Evolutionary conservation across 2,113 vertebrate species (phyloP).

Genomic region (Mustela nigripes): DNA sequence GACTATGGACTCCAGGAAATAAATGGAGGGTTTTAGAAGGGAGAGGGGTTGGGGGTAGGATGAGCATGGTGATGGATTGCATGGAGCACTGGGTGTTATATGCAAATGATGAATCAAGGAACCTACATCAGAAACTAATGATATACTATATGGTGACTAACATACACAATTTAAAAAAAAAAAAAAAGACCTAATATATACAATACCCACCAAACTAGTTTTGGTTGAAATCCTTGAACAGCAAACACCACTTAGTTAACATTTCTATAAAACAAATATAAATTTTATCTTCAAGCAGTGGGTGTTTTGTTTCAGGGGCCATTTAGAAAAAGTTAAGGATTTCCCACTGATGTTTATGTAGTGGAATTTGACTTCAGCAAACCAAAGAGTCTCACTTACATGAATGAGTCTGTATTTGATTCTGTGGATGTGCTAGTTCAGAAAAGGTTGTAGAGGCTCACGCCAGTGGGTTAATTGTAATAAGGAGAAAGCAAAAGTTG

Average conservation of each 20-base stretch:
- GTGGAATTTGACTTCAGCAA: neutral
- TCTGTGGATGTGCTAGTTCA: neutral
- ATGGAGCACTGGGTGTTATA: too few species aligned
- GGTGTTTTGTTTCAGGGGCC: neutral
- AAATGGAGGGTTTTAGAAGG: too few species aligned
- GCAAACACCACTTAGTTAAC: neutral
- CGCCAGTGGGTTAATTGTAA: neutral
- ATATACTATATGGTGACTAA: too few species aligned
- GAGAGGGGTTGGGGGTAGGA: too few species aligned
- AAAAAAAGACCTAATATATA: neutral
- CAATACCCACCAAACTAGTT: neutral
- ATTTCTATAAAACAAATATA: neutral
- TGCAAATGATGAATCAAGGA: too few species aligned
- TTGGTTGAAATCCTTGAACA: conserved; percentile 2
- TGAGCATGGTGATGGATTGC: too few species aligned
- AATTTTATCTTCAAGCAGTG: neutral
- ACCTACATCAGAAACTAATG: too few species aligned
- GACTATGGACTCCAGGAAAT: too few species aligned
- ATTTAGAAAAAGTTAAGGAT: neutral
- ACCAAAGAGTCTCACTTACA: neutral
- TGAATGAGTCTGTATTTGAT: neutral
- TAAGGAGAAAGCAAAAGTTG: neutral
- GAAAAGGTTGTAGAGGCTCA: neutral
- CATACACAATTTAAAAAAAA: too few species aligned
- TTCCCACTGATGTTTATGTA: neutral